phyloP scores from a whole-genome alignment of 2,113 vertebrate genomes.

The Chlamydotis undulata region DNA sequence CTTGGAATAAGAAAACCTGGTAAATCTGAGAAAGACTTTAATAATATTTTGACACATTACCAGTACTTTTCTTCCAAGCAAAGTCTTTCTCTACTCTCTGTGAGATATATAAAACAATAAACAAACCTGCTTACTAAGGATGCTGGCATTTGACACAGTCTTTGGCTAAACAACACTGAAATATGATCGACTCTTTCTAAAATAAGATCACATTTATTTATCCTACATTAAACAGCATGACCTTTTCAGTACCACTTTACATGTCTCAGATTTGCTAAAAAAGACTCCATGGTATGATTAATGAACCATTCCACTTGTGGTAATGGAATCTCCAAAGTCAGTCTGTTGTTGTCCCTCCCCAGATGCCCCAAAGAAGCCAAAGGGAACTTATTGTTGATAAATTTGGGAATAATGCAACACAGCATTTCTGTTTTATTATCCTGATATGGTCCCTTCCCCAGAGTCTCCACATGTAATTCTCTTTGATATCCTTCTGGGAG shows the following conservation, averaged over 20 bases:
- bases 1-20: not conserved
- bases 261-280: constrained; percentile 15
- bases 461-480: not conserved
- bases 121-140: not conserved
- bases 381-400: not conserved
- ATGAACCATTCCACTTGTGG: not conserved
- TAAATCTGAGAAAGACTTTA: not conserved
- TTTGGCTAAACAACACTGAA: constrained; percentile 1
- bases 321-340: not conserved
- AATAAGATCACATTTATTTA: constrained; percentile 49
- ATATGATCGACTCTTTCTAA: constrained; percentile 51
- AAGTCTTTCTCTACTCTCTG: not conserved
- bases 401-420: not conserved
- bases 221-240: constrained; percentile 50
- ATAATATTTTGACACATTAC: not conserved
- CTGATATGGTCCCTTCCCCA: not conserved
- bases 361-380: not conserved
- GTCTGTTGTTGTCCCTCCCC: not conserved
- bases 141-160: not conserved
- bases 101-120: not conserved
- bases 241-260: constrained; percentile 52
- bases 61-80: not conserved
- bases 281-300: not conserved
- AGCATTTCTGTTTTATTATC: not conserved
- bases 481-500: not conserved